A percentile compares a stretch with the other conserved stretches of the same genome.
Evolutionary conservation across 2,797 vertebrate genomes (phyloP).

Genomic region (Melanogrammus aeglefinus): DNA sequence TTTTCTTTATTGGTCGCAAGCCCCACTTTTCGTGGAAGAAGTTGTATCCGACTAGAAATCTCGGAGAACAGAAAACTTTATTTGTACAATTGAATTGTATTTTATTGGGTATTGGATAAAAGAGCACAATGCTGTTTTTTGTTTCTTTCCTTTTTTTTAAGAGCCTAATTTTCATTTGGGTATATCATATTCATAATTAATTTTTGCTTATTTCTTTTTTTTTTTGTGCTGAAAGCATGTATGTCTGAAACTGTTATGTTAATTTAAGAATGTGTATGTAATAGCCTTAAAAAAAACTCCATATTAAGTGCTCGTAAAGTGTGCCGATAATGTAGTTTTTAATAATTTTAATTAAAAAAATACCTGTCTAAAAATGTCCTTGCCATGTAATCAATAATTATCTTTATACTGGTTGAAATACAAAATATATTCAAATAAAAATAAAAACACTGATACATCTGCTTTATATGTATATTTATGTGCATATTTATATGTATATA

Average conservation of each 20-base stretch:
- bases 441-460: not conserved
- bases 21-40: slow-evolving; percentile 40
- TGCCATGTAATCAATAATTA: slow-evolving; percentile 23
- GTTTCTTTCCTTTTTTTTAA: slow-evolving; percentile 48
- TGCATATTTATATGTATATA: not conserved
- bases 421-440: not conserved
- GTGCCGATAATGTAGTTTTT: slow-evolving; percentile 80
- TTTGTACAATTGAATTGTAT: slow-evolving; percentile 49
- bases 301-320: slow-evolving; percentile 77
- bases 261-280: slow-evolving; percentile 76
- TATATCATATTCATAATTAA: slow-evolving; percentile 53
- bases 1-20: slow-evolving; percentile 36
- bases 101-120: slow-evolving; percentile 60
- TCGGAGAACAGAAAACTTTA: slow-evolving; percentile 45
- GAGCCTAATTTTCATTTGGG: slow-evolving; percentile 53
- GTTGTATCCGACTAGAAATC: not conserved
- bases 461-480: not conserved
- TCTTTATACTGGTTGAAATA: not conserved
- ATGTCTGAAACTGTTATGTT: slow-evolving; percentile 72
- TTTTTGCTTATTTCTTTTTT: slow-evolving; percentile 47
- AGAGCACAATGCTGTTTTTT: slow-evolving; percentile 63
- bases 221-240: slow-evolving; percentile 74
- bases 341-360: slow-evolving; percentile 81
- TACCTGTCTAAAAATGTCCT: slow-evolving; percentile 55
- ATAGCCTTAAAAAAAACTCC: slow-evolving; percentile 67